These are phyloP conservation scores for Sardina pilchardus DNA, from an alignment of 2,113 vertebrate genomes.

Conservation along the genomic window DNA sequence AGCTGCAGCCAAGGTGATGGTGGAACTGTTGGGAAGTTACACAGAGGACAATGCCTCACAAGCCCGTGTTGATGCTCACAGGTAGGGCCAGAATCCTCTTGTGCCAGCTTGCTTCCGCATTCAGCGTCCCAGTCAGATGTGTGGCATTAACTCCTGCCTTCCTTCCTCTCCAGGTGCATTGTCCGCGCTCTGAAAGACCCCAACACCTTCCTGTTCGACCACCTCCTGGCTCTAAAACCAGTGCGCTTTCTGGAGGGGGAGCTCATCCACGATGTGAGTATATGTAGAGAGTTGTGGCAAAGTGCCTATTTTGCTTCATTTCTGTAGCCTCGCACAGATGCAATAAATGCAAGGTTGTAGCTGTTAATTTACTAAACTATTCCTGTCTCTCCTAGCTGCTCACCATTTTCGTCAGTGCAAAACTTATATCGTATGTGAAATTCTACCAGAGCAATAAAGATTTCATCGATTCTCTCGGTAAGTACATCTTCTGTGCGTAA, in stretches of 20 bases:
- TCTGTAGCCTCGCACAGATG: not conserved
- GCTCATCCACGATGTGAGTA: constrained; percentile 97
- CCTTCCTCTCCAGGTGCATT: constrained; percentile 79
- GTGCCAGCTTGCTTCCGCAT: not conserved
- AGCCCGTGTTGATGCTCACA: constrained; percentile 94
- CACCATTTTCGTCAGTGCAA: constrained; percentile 98
- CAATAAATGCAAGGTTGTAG: not conserved
- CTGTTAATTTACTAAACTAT: not conserved
- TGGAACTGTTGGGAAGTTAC: constrained; percentile 95
- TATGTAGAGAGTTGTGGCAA: not conserved
- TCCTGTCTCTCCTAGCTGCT: constrained; percentile 78
- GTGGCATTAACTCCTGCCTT: not conserved
- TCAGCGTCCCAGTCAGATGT: not conserved
- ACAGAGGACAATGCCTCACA: constrained; percentile 98
- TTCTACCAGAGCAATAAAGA: constrained; percentile 99
- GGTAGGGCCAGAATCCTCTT: constrained; percentile 64
- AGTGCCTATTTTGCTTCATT: not conserved
- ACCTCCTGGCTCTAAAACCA: constrained; percentile 94
- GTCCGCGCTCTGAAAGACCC: constrained; percentile 95
- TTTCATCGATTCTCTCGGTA: constrained; percentile 98
- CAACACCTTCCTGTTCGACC: constrained; percentile 94
- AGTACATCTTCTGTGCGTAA: constrained; percentile 58
- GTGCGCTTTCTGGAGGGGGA: constrained; percentile 98
- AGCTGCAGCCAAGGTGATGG: constrained; percentile 96
- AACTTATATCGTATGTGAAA: constrained; percentile 91